Evolutionary conservation across 2,113 vertebrate genomes (phyloP).

Genomic region (Talpa occidentalis): DNA sequence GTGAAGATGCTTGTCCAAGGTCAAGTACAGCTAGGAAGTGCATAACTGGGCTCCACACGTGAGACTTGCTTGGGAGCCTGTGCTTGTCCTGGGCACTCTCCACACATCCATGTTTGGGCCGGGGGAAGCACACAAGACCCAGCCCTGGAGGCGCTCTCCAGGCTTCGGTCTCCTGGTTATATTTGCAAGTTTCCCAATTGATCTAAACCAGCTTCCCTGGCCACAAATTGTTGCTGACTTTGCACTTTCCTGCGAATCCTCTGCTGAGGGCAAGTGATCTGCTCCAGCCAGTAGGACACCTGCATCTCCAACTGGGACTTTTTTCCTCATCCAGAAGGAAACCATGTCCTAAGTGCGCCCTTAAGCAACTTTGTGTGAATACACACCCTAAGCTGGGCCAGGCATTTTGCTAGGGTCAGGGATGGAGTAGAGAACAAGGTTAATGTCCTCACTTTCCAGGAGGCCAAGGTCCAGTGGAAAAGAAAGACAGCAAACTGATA

Average conservation of each 20-base stretch:
- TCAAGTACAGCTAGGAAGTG: not conserved
- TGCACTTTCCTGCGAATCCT: conserved; percentile 13
- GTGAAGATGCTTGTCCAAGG: not conserved
- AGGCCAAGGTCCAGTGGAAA: not conserved
- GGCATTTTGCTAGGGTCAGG: conserved; percentile 20
- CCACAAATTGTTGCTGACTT: conserved; percentile 20
- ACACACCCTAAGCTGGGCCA: not conserved
- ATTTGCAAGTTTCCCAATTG: not conserved
- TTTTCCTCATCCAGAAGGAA: not conserved
- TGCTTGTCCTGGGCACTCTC: not conserved
- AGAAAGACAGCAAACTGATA: not conserved
- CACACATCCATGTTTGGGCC: not conserved
- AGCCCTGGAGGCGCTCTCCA: not conserved
- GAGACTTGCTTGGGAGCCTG: not conserved
- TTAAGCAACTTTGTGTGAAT: not conserved
- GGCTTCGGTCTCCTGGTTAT: not conserved
- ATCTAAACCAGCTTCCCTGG: not conserved
- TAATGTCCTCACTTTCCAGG: not conserved
- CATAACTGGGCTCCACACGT: not conserved
- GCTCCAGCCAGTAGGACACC: not conserved
- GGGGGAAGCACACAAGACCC: not conserved
- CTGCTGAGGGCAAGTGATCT: not conserved
- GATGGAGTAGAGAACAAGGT: not conserved
- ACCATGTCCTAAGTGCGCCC: not conserved
- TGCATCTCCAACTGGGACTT: not conserved